phyloP scores from a whole-genome alignment of 1,140 invertebrate species.

The Zaprionus camerounensis region DNA sequence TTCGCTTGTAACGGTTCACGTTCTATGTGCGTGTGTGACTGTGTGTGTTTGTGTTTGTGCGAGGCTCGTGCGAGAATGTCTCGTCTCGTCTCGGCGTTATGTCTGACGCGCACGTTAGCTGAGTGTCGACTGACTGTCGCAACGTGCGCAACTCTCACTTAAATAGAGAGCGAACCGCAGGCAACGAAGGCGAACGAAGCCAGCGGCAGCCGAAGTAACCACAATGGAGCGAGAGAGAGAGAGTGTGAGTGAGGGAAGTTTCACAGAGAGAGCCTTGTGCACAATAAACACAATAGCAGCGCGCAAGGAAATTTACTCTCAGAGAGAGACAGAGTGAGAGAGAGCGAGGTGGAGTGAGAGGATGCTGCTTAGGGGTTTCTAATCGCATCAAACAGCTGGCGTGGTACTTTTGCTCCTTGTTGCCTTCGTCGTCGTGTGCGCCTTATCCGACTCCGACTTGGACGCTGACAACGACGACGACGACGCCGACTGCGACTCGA shows the following conservation, averaged over 20 bases:
- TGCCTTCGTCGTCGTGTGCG: slow-evolving; percentile 1
- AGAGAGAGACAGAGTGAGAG: slow-evolving; percentile 4
- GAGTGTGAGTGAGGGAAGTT: slow-evolving; percentile 23
- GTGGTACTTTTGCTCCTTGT: slow-evolving; percentile 34
- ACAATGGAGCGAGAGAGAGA: not conserved
- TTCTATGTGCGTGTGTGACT: slow-evolving; percentile 6
- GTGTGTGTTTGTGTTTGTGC: slow-evolving; percentile 25
- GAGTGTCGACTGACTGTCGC: slow-evolving; percentile 77
- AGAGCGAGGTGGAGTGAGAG: slow-evolving; percentile 16
- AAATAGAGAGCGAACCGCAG: slow-evolving; percentile 55
- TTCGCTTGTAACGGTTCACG: slow-evolving; percentile 41
- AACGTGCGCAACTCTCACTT: slow-evolving; percentile 78
- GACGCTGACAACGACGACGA: not conserved
- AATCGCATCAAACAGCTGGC: slow-evolving; percentile 55
- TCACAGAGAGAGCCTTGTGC: slow-evolving; percentile 21
- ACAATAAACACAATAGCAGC: slow-evolving; percentile 11
- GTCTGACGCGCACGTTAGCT: slow-evolving; percentile 68
- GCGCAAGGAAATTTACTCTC: slow-evolving; percentile 44
- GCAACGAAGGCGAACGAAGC: slow-evolving; percentile 32
- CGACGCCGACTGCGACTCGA: slow-evolving; percentile 19
- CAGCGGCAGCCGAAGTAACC: not conserved
- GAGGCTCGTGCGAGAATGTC: slow-evolving; percentile 24
- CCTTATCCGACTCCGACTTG: slow-evolving; percentile 14
- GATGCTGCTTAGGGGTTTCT: slow-evolving; percentile 45
- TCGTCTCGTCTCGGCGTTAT: slow-evolving; percentile 19